Conservation (phyloP, 2,113 vertebrate species). For the Dolichotis patagonum region DNA sequence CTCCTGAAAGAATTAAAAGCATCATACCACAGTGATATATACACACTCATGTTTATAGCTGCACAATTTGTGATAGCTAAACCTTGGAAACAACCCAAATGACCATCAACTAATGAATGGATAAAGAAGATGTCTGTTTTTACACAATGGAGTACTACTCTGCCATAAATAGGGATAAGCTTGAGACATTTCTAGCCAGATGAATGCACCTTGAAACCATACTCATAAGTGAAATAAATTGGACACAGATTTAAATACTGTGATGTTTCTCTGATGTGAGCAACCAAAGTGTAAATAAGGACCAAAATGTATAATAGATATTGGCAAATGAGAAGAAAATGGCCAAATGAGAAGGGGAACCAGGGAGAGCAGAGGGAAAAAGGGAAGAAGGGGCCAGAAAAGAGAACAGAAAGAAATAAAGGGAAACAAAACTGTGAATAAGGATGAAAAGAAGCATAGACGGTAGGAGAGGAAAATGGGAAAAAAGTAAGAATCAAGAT, state of each 20-base stretch:
- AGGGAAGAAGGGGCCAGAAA: neutral
- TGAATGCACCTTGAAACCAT: neutral
- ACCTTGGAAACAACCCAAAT: neutral
- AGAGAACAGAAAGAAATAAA: neutral
- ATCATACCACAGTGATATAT: neutral
- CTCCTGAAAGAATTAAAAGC: neutral
- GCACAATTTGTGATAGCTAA: neutral
- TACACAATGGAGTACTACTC: neutral
- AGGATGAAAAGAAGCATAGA: neutral
- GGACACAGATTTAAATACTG: neutral
- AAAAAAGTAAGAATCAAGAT: neutral
- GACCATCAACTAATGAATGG: neutral
- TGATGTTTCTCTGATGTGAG: neutral
- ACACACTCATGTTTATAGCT: neutral
- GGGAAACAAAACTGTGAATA: neutral
- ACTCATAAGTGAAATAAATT: neutral
- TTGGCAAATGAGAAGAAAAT: neutral
- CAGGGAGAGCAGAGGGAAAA: too few relatives aligned
- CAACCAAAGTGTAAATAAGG: neutral
- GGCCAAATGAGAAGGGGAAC: neutral
- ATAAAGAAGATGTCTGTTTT: neutral
- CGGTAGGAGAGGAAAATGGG: neutral
- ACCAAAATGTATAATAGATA: neutral
- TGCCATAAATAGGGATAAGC: neutral
- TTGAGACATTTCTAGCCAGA: neutral